Conservation (phyloP, 2,113 vertebrate genomes). For the Pomatorhinus ruficollis region DNA sequence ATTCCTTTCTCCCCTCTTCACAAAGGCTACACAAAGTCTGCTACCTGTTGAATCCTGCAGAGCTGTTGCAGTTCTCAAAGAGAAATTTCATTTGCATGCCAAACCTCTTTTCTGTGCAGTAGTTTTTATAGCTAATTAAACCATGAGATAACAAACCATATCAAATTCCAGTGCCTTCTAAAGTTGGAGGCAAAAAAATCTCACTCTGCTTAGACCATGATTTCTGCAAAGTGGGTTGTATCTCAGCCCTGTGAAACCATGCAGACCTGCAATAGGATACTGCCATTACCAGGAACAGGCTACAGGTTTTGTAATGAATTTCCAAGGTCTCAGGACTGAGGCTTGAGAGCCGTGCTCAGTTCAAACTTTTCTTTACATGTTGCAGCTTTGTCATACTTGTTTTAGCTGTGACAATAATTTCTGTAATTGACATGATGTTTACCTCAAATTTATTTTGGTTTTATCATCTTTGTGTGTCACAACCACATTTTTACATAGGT, state of each 20-base stretch:
- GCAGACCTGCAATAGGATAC: fast-evolving
- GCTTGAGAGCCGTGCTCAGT: neutral
- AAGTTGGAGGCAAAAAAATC: neutral
- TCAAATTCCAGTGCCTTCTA: neutral
- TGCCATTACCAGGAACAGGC: neutral
- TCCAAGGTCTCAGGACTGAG: neutral
- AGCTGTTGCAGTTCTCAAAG: neutral
- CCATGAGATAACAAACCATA: neutral
- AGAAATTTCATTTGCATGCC: neutral
- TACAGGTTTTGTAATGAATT: neutral
- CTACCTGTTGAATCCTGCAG: neutral
- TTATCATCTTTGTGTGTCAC: neutral
- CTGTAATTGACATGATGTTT: neutral
- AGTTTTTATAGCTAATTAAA: neutral
- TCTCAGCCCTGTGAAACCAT: neutral
- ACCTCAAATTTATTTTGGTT: neutral
- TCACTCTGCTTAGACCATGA: neutral
- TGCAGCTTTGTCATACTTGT: neutral
- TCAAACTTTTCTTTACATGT: neutral
- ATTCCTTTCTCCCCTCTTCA: neutral
- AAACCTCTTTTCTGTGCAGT: neutral
- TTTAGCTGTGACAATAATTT: neutral
- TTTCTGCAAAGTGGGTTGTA: neutral
- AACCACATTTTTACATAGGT: neutral
- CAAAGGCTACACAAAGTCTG: neutral